These are phyloP conservation scores for Exephanes ischioxanthus DNA, from an alignment of 2,888 invertebrate genomes.

Conservation along the genomic window DNA sequence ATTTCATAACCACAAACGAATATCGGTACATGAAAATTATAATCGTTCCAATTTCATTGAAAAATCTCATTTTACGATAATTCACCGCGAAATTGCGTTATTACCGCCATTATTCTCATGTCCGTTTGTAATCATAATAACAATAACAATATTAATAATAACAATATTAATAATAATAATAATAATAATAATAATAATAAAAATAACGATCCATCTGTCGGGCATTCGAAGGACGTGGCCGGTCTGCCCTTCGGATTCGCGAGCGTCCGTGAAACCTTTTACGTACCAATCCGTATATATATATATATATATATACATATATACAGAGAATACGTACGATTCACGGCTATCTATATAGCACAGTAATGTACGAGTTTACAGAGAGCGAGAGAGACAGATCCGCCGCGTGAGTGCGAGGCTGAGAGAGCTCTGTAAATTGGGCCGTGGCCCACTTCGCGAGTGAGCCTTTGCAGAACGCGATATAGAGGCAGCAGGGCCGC, in stretches of 20 bases:
- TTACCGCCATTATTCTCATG: background rate
- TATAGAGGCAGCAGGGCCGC: constrained; percentile 62
- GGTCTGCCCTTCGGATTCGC: constrained; percentile 60
- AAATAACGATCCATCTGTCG: constrained; percentile 16
- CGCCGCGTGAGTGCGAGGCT: constrained; percentile 71
- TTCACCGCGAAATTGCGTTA: constrained; percentile 2
- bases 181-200: constrained; percentile 13
- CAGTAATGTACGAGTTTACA: constrained; percentile 30
- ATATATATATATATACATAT: background rate
- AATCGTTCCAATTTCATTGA: background rate
- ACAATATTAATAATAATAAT: background rate
- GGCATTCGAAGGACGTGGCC: constrained; percentile 47
- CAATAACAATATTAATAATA: background rate
- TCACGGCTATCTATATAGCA: constrained; percentile 29
- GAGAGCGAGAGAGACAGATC: constrained; percentile 14
- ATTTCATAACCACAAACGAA: background rate
- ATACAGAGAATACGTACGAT: constrained; percentile 21
- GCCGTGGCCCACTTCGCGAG: constrained; percentile 83
- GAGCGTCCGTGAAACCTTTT: constrained; percentile 58
- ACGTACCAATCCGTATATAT: constrained; percentile 7
- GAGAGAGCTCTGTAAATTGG: constrained; percentile 82
- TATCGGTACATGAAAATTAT: background rate
- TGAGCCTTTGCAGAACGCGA: constrained; percentile 66
- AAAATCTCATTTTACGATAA: background rate
- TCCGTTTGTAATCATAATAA: constrained; percentile 12